A percentile compares a stretch with the other conserved stretches of the same genome.
Conservation (phyloP, 2,888 invertebrate species). For the Nymphalis polychloros region DNA sequence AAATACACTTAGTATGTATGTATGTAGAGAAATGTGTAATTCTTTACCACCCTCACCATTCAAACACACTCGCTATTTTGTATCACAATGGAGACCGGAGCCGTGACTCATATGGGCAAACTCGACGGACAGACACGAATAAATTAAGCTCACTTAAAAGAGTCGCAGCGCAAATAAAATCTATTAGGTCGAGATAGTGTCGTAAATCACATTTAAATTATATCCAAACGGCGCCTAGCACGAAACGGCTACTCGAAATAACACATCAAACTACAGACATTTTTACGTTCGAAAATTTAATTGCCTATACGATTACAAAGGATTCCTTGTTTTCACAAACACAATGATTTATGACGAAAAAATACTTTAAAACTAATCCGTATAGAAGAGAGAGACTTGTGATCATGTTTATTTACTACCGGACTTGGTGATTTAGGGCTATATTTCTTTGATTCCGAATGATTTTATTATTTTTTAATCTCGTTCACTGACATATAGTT, state of each 20-base stretch:
- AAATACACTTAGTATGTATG: not conserved
- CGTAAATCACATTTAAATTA: conserved; percentile 75
- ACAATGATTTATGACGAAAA: conserved; percentile 66
- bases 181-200: conserved; percentile 49
- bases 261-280: conserved; percentile 50
- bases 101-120: conserved; percentile 32
- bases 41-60: conserved; percentile 2
- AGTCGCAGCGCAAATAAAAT: conserved; percentile 56
- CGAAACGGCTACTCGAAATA: conserved; percentile 50
- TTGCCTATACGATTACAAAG: conserved; percentile 79
- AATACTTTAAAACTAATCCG: conserved; percentile 46
- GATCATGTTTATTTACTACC: conserved; percentile 68
- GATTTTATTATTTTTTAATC: conserved; percentile 36
- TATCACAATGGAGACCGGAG: conserved; percentile 12
- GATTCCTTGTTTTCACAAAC: conserved; percentile 76
- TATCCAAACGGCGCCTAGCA: conserved; percentile 56
- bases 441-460: conserved; percentile 36
- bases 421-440: conserved; percentile 40
- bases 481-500: conserved; percentile 25
- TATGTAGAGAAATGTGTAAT: not conserved
- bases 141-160: conserved; percentile 49
- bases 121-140: conserved; percentile 34
- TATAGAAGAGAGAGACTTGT: conserved; percentile 48
- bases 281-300: conserved; percentile 73
- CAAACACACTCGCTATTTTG: conserved; percentile 9